Conservation (phyloP, 2,113 vertebrate genomes). For the Marcusenius ussheri region DNA sequence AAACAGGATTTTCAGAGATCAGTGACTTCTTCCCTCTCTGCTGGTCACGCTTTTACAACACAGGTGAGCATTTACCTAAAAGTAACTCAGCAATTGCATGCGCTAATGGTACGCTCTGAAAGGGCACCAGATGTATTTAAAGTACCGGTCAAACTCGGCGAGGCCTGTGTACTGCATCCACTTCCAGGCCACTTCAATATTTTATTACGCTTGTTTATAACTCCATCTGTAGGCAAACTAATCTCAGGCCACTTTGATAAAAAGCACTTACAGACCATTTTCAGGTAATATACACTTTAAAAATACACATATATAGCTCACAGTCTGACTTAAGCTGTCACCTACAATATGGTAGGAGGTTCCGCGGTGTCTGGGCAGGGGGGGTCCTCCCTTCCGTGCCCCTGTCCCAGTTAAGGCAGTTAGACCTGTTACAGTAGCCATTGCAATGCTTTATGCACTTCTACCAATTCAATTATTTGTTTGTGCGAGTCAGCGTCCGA, state of each 20-base stretch:
- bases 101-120: not conserved
- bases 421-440: constrained; percentile 67
- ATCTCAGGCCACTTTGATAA: constrained; percentile 17
- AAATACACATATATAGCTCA: constrained; percentile 10
- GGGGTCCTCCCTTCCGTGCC: constrained; percentile 40
- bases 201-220: constrained; percentile 28
- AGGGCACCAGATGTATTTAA: not conserved
- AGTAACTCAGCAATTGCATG: not conserved
- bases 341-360: constrained; percentile 30
- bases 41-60: not conserved
- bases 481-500: constrained; percentile 58
- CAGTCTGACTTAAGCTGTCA: constrained; percentile 45
- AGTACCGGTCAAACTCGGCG: not conserved
- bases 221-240: constrained; percentile 14
- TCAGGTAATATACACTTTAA: constrained; percentile 36
- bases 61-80: not conserved
- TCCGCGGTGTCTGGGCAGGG: not conserved
- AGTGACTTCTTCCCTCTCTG: not conserved
- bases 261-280: constrained; percentile 6
- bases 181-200: constrained; percentile 34
- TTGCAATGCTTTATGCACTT: constrained; percentile 73
- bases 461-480: constrained; percentile 80
- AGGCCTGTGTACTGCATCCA: constrained; percentile 33
- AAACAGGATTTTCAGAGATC: not conserved
- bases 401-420: constrained; percentile 65